A percentile compares a stretch with the other conserved stretches of the same genome.
Conservation (phyloP, 2,888 invertebrate genomes). For the Rapana venosa region DNA sequence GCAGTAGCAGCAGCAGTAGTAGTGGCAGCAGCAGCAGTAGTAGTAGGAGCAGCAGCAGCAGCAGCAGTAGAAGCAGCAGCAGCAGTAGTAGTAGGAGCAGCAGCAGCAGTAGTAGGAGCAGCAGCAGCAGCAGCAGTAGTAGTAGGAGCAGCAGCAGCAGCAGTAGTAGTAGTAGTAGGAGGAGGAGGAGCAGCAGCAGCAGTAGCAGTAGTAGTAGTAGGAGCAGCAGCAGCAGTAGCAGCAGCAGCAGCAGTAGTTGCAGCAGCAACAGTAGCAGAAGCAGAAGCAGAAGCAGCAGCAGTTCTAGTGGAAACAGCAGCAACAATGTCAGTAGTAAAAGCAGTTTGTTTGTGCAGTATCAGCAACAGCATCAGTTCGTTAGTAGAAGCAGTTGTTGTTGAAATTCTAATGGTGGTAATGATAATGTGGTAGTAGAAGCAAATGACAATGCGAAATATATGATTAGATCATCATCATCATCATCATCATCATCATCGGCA, state of each 20-base stretch:
- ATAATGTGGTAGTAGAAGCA: not conserved
- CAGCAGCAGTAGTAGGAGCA: not conserved
- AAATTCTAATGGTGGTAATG: not conserved
- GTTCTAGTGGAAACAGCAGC: not conserved
- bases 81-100: not conserved
- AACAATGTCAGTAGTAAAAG: not conserved
- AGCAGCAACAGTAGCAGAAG: not conserved
- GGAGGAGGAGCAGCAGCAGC: not conserved
- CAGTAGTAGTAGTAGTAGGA: not conserved
- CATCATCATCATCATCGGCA: too few relatives aligned
- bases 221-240: not conserved
- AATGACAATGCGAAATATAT: too few relatives aligned
- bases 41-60: not conserved
- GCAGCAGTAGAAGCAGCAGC: not conserved
- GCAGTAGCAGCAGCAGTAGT: too few relatives aligned
- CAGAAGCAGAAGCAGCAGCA: not conserved
- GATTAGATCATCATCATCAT: too few relatives aligned
- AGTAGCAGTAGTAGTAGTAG: not conserved
- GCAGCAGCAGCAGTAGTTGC: not conserved
- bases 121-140: too few relatives aligned
- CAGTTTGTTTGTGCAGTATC: not conserved
- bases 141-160: not conserved
- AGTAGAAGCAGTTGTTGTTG: not conserved
- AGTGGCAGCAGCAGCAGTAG: too few relatives aligned
- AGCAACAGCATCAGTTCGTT: too few relatives aligned